Evolutionary conservation across 2,113 vertebrate genomes (phyloP), one percentile per base, ranked within the genome.

Genomic region (Rhinoptilus africanus): DNA sequence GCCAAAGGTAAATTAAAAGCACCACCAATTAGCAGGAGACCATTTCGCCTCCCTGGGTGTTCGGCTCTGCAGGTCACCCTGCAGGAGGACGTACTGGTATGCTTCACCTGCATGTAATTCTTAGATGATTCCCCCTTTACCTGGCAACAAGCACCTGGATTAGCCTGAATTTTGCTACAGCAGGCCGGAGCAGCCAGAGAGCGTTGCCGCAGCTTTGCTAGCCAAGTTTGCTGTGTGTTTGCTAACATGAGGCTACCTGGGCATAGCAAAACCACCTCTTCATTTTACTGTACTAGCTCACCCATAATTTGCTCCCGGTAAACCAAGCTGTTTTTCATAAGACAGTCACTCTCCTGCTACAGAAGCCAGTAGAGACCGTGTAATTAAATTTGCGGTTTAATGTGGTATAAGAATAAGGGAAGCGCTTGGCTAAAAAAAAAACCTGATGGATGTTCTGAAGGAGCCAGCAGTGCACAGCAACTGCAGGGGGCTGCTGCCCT

Each of bases 101-200:
- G 1, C 19, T 41, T 47, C 72, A 59, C 1, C 0, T 12, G 18
- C 14, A 6, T 4, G 0, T 10, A 10, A 14, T 27, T 78, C 32
- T 48, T 10, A 7, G 34, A 8, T 2, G 4, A 20, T 26, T 88
- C 75, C 71, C n/a, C 37, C 30, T 82, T 80, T 18, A 32, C n/a
- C 15, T 62, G 56, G 45, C 35, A 67, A 27, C 18, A 43, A 1
- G 7, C 37, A 22, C 35, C 39, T 56, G 34, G 10, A 10, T 50
- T 47, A 43, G 6, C 57, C 32, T 57, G 14, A 76, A 51, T 64
- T 83, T 51, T 51, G 50, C 48, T 51, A 9, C 18, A 71, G 72
- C 32, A 68, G 59, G 26, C 19, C 35, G 27, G n/a, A 82, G 64
- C 45, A 39, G 75, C 53, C 32, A 28, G 23, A 41, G 20, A 9